phyloP scores from a whole-genome alignment of 2,113 vertebrate species.

The Lasiurus cinereus region DNA sequence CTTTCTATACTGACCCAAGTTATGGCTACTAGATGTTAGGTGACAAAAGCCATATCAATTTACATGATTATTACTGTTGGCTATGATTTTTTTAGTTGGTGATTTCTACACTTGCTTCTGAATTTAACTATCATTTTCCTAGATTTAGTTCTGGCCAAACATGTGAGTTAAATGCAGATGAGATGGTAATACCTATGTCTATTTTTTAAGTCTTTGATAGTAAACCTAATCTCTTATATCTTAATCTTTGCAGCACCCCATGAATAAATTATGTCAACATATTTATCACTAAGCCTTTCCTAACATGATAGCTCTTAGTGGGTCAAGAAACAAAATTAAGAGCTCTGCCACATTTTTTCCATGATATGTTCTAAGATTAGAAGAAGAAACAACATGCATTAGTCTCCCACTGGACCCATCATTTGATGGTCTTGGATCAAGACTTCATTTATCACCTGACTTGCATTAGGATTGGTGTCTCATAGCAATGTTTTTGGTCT shows the following conservation, averaged over 20 bases:
- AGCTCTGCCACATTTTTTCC: neutral
- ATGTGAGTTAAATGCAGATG: neutral
- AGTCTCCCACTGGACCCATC: neutral
- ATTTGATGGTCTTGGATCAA: neutral
- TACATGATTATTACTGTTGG: neutral
- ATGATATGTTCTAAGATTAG: neutral
- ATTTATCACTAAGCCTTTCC: neutral
- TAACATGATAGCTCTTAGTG: neutral
- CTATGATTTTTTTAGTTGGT: conserved; percentile 27
- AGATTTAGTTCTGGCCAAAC: neutral
- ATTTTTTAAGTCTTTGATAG: neutral
- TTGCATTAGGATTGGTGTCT: neutral
- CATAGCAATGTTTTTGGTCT: neutral
- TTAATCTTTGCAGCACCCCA: neutral
- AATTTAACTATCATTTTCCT: conserved; percentile 48
- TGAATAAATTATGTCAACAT: neutral
- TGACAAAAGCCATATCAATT: conserved; percentile 11
- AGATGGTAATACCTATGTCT: neutral
- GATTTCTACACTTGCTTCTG: neutral
- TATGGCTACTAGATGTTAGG: neutral
- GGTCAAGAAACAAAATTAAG: neutral
- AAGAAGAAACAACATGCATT: neutral
- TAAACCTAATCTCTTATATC: neutral
- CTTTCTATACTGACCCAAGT: neutral
- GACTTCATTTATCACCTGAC: neutral